These are phyloP conservation scores for Madoqua kirkii DNA, from an alignment of 2,113 vertebrate genomes.

Conservation along the genomic window DNA sequence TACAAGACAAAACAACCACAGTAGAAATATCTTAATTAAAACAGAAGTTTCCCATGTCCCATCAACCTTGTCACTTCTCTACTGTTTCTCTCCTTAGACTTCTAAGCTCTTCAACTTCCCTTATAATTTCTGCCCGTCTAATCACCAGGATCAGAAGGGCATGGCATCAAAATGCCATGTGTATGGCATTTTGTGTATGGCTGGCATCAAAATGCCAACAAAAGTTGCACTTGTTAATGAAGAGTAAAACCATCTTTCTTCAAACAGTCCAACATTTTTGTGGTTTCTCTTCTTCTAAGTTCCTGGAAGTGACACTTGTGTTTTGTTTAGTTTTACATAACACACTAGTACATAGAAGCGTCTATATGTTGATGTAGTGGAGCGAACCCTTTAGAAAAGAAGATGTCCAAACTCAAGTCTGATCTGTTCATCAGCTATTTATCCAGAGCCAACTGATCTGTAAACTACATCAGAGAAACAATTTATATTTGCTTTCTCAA, in stretches of 20 bases:
- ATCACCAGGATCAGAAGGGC: background rate
- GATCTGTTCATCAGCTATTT: background rate
- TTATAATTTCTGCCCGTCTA: background rate
- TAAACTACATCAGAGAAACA: background rate
- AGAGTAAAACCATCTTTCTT: constrained; percentile 9
- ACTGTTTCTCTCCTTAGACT: background rate
- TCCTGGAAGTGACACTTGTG: constrained; percentile 6
- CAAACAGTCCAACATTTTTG: background rate
- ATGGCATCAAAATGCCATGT: too few relatives aligned
- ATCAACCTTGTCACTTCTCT: background rate
- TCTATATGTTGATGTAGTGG: background rate
- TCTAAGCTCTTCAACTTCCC: background rate
- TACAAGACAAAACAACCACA: background rate
- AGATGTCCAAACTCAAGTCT: background rate
- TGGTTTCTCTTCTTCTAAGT: constrained; percentile 36
- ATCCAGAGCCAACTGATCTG: background rate
- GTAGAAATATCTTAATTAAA: background rate
- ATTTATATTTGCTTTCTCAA: background rate
- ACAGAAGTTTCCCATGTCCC: background rate
- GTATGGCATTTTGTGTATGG: background rate
- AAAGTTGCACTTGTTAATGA: background rate
- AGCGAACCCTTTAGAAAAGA: background rate
- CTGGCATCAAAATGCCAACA: background rate
- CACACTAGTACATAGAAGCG: background rate
- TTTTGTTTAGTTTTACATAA: background rate